Evolutionary conservation across 2,888 invertebrate genomes (phyloP).

Genomic region (Caenorhabditis macrosperma): DNA sequence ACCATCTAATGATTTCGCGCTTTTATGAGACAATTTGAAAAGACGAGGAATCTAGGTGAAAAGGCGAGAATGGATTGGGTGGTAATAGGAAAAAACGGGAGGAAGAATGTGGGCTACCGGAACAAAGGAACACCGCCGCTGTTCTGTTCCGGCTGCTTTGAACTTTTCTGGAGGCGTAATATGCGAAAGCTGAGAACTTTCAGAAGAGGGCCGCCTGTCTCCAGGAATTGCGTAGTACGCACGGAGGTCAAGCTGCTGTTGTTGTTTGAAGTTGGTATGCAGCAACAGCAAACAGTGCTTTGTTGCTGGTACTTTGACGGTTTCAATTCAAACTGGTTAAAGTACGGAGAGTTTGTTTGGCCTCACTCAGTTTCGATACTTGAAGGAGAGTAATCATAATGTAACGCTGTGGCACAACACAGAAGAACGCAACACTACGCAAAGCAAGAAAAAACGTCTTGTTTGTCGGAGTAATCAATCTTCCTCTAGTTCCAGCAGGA

Average conservation of each 20-base stretch:
- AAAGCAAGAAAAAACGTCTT: slow-evolving; percentile 23
- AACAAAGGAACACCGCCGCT: slow-evolving; percentile 20
- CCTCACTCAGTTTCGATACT: slow-evolving; percentile 32
- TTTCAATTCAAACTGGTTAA: background rate
- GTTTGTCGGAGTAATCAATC: slow-evolving; percentile 52
- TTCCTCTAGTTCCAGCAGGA: slow-evolving; percentile 33
- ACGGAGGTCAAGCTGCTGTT: slow-evolving; percentile 25
- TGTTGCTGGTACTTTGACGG: slow-evolving; percentile 14
- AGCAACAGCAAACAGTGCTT: slow-evolving; percentile 23
- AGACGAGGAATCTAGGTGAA: slow-evolving; percentile 33
- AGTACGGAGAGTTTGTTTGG: too few relatives aligned
- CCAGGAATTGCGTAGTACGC: slow-evolving; percentile 12
- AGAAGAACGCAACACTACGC: slow-evolving; percentile 23
- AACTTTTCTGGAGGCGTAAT: background rate
- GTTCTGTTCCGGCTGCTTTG: slow-evolving; percentile 7
- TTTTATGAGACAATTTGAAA: slow-evolving; percentile 50
- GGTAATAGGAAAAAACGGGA: slow-evolving; percentile 43
- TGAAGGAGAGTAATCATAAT: too few relatives aligned
- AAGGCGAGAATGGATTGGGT: slow-evolving; percentile 28
- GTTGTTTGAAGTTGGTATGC: slow-evolving; percentile 5
- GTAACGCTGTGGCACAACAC: too few relatives aligned
- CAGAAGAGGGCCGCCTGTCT: slow-evolving; percentile 4
- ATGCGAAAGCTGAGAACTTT: background rate
- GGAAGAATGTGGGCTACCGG: slow-evolving; percentile 39
- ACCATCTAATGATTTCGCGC: slow-evolving; percentile 52